A percentile compares a stretch with the other conserved stretches of the same genome.
phyloP scores from a whole-genome alignment of 2,888 invertebrate species.

The Formica aserva region DNA sequence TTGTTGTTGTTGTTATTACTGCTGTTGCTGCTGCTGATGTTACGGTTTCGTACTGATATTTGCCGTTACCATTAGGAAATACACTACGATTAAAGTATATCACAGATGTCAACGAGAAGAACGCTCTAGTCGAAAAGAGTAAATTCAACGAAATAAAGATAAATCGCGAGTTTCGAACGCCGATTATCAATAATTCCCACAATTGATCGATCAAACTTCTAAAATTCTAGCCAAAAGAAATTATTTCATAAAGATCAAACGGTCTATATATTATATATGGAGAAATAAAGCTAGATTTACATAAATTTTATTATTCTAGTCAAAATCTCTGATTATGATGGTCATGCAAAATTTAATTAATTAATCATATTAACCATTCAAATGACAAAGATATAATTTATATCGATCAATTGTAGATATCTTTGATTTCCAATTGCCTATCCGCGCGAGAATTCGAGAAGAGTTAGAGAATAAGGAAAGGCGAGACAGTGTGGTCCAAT shows the following conservation, averaged over 20 bases:
- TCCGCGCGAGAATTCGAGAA: constrained; percentile 53
- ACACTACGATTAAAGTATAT: constrained; percentile 84
- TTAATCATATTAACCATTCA: constrained; percentile 1
- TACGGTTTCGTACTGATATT: constrained; percentile 62
- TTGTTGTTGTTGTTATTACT: constrained; percentile 53
- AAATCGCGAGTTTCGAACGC: constrained; percentile 62
- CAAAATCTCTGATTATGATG: background rate
- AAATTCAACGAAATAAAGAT: constrained; percentile 76
- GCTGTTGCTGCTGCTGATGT: constrained; percentile 38
- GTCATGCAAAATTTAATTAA: background rate
- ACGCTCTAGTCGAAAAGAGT: constrained; percentile 76
- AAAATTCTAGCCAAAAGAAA: background rate
- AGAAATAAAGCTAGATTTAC: constrained; percentile 6
- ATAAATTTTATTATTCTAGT: background rate
- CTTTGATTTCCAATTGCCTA: constrained; percentile 52
- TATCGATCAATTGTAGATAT: constrained; percentile 35
- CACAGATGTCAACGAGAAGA: constrained; percentile 84
- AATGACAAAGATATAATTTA: constrained; percentile 2
- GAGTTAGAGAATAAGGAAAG: constrained; percentile 73
- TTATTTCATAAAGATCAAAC: background rate
- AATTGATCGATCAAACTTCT: constrained; percentile 45
- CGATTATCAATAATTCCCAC: constrained; percentile 62
- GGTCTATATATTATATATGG: background rate
- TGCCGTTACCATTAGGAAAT: constrained; percentile 77
- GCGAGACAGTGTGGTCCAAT: constrained; percentile 76